phyloP scores from a whole-genome alignment of 2,113 vertebrate species.

The Verasper variegatus region DNA sequence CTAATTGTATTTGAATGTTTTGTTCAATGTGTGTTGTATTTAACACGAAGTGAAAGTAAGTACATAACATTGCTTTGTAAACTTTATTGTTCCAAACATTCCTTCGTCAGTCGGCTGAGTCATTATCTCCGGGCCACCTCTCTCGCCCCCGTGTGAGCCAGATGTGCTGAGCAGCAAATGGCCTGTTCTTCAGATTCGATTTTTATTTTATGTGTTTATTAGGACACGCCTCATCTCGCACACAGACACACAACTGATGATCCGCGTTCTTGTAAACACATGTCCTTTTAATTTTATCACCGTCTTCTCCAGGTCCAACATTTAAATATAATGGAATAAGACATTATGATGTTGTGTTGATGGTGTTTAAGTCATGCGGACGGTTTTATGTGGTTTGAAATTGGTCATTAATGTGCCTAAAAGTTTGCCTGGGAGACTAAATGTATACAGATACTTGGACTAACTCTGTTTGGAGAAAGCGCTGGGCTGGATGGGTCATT shows the following conservation, averaged over 20 bases:
- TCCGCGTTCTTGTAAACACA: background rate
- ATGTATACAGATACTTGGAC: constrained; percentile 25
- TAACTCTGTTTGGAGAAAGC: constrained; percentile 17
- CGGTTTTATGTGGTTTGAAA: constrained; percentile 59
- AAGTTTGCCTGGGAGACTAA: constrained; percentile 46
- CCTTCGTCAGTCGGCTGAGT: background rate
- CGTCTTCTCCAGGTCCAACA: background rate
- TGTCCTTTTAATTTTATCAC: constrained; percentile 15
- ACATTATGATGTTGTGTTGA: constrained; percentile 14
- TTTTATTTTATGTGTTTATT: background rate
- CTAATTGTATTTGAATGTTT: background rate
- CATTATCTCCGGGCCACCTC: constrained; percentile 9
- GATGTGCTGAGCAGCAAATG: background rate
- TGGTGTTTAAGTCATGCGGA: constrained; percentile 27
- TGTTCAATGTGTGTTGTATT: background rate
- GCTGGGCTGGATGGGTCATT: constrained; percentile 57
- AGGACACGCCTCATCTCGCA: background rate
- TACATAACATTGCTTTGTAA: constrained; percentile 19
- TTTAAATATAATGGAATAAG: constrained; percentile 33
- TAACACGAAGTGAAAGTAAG: background rate
- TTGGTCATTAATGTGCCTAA: constrained; percentile 37
- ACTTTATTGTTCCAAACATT: constrained; percentile 1
- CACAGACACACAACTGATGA: background rate
- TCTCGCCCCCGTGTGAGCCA: background rate
- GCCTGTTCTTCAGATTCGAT: background rate